Evolutionary conservation across 2,888 invertebrate species (phyloP).

Genomic region (Mythimna vitellina): DNA sequence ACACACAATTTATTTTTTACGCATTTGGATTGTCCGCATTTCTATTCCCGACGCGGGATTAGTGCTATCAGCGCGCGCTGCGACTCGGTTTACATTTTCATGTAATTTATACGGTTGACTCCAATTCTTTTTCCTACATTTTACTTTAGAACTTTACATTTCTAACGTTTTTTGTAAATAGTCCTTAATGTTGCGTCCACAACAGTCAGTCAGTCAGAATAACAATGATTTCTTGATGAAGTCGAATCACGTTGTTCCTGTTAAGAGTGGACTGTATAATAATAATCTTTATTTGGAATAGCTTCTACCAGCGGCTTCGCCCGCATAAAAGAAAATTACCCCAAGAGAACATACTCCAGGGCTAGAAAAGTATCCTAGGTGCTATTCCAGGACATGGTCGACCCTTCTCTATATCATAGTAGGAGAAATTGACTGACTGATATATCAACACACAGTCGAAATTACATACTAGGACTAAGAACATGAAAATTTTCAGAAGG

Average conservation of each 20-base stretch:
- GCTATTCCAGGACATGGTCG: too few species aligned
- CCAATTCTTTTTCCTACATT: conserved; percentile 8
- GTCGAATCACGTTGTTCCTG: background rate
- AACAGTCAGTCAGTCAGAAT: conserved; percentile 11
- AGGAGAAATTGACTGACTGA: too few species aligned
- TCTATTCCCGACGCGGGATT: conserved; percentile 26
- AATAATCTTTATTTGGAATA: too few species aligned
- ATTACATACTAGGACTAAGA: too few species aligned
- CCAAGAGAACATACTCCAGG: too few species aligned
- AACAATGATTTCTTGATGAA: conserved; percentile 19
- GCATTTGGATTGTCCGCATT: conserved; percentile 6
- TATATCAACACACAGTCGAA: too few species aligned
- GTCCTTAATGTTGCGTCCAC: background rate
- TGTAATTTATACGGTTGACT: conserved; percentile 7
- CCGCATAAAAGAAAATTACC: too few species aligned
- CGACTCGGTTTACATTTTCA: conserved; percentile 12
- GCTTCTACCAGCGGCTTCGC: too few species aligned
- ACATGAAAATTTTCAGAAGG: too few species aligned
- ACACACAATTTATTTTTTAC: conserved; percentile 8
- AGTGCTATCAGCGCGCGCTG: conserved; percentile 11
- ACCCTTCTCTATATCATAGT: too few species aligned
- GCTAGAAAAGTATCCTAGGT: too few species aligned
- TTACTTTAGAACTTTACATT: background rate
- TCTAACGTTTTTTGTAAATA: conserved; percentile 3
- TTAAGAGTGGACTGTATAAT: too few species aligned